These are phyloP conservation scores for Abrostola tripartita DNA, from an alignment of 2,888 invertebrate genomes.

Conservation along the genomic window DNA sequence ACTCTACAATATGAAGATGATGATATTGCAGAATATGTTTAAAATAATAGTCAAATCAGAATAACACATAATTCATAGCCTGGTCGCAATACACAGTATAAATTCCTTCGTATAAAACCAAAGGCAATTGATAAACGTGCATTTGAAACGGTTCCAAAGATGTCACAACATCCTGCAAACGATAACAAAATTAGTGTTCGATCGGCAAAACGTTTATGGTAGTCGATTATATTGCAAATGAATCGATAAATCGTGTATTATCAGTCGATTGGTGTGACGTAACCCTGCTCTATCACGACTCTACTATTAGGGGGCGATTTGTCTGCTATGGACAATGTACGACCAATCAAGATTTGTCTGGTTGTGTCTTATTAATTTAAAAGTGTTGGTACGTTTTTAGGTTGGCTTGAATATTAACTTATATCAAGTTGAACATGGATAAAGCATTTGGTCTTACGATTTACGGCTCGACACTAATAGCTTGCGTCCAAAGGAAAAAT, in stretches of 20 bases:
- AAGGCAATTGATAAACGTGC: slow-evolving; percentile 14
- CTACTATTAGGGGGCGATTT: slow-evolving; percentile 59
- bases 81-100: not conserved
- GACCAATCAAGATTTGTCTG: slow-evolving; percentile 27
- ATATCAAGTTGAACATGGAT: slow-evolving; percentile 7
- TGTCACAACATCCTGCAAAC: slow-evolving; percentile 39
- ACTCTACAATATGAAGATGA: no score
- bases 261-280: slow-evolving; percentile 65
- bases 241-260: slow-evolving; percentile 67
- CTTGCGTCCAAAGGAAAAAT: no score
- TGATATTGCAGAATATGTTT: no score
- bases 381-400: slow-evolving; percentile 16
- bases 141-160: slow-evolving; percentile 34
- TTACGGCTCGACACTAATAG: no score
- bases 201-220: slow-evolving; percentile 49
- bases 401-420: no score
- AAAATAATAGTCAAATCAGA: no score
- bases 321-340: slow-evolving; percentile 51
- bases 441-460: not conserved
- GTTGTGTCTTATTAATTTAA: slow-evolving; percentile 39
- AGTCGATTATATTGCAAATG: slow-evolving; percentile 68
- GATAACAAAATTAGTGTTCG: slow-evolving; percentile 33
- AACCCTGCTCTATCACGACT: slow-evolving; percentile 75
- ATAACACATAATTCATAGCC: not conserved
- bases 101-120: slow-evolving; percentile 4